Evolutionary conservation across 2,888 invertebrate species (phyloP).

Genomic region (Synanthedon tipuliformis): DNA sequence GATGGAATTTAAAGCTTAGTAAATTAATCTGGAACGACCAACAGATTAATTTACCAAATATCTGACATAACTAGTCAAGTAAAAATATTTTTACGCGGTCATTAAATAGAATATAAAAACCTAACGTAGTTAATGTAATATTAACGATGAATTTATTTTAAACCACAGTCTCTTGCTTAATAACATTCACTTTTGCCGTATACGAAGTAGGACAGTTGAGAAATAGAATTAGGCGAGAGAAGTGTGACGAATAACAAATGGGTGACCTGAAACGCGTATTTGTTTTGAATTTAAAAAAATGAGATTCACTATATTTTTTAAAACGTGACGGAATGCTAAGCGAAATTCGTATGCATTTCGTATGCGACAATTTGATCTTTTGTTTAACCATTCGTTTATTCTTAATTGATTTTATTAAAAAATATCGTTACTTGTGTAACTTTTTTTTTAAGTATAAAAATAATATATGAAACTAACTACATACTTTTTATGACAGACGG

Average conservation of each 20-base stretch:
- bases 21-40: too few species aligned
- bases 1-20: too few species aligned
- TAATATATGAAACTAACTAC: too few species aligned
- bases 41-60: too few species aligned
- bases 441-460: too few species aligned
- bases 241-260: conserved; percentile 12
- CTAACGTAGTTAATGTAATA: not conserved
- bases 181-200: conserved; percentile 7
- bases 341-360: conserved; percentile 38
- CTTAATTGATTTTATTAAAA: not conserved
- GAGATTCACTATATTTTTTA: conserved; percentile 1
- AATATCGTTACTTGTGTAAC: too few species aligned
- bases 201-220: conserved; percentile 4
- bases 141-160: conserved; percentile 3
- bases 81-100: not conserved
- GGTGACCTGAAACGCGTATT: conserved; percentile 16
- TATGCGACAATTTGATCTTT: conserved; percentile 2
- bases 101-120: not conserved
- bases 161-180: conserved; percentile 5
- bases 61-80: not conserved
- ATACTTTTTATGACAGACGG: too few species aligned
- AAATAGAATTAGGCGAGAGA: conserved; percentile 4
- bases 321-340: conserved; percentile 42
- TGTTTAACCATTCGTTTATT: conserved; percentile 14
- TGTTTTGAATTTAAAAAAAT: conserved; percentile 17